Evolutionary conservation across 2,888 invertebrate genomes (phyloP).

Genomic region (Spodoptera picta): DNA sequence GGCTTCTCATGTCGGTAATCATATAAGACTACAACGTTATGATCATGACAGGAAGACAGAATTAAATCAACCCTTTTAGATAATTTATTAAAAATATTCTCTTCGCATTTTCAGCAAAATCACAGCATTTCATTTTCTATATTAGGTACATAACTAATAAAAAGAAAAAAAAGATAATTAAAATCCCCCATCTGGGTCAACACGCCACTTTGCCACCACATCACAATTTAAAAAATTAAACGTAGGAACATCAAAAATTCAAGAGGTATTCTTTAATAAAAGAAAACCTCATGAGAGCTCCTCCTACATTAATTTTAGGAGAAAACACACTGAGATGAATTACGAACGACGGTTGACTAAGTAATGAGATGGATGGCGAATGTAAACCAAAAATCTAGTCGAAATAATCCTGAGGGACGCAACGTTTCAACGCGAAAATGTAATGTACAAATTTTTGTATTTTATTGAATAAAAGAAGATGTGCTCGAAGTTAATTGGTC

Average conservation of each 20-base stretch:
- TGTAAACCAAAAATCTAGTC: slow-evolving; percentile 28
- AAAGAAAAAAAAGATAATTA: not conserved
- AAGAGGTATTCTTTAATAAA: slow-evolving; percentile 28
- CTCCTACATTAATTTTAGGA: slow-evolving; percentile 39
- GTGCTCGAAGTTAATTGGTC: too few relatives aligned
- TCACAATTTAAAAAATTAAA: slow-evolving; percentile 7
- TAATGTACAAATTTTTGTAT: too few relatives aligned
- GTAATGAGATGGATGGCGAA: slow-evolving; percentile 46
- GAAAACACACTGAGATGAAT: slow-evolving; percentile 40
- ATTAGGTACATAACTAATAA: too few relatives aligned
- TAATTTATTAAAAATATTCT: too few relatives aligned
- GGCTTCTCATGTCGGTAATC: too few relatives aligned
- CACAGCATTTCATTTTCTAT: too few relatives aligned
- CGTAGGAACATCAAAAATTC: slow-evolving; percentile 13
- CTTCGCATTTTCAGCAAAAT: too few relatives aligned
- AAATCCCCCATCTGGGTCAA: not conserved
- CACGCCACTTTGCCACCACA: not conserved
- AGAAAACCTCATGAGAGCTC: slow-evolving; percentile 41
- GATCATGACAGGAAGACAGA: too few relatives aligned
- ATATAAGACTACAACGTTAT: too few relatives aligned
- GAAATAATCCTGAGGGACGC: slow-evolving; percentile 29
- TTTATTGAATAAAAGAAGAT: too few relatives aligned
- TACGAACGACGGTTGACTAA: slow-evolving; percentile 40
- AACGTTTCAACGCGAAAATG: slow-evolving; percentile 19
- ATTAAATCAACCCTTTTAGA: too few relatives aligned